Base-by-base conservation (phyloP, 2,888 invertebrate species). In the Oscheius sp. region DNA sequence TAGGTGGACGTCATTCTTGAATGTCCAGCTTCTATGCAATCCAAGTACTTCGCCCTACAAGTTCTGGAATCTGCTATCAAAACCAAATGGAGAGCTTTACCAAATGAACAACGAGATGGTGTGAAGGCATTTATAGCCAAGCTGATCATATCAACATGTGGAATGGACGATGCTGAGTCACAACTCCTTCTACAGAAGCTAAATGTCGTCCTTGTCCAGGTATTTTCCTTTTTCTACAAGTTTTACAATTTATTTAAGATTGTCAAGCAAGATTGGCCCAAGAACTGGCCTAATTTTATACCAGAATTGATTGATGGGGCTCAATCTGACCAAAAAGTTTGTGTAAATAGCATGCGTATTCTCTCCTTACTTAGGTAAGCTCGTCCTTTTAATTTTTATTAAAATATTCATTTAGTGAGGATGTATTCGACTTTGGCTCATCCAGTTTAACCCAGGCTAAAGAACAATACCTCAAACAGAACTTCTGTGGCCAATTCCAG, bases 321-420 rank as follows among this genome's bases (percentile, higher is more conserved):
- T 86, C 96, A 96, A 91, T 97, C 97, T 29, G 98, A 97, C 89
- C 99, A 99, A 90, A 95, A 95, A 87, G 92, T 99, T 63, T 99
- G 99, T 91, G 97, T 98, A 91, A 99, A 99, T 90, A 99, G 99
- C 89, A 99, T 99, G 97, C 94, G 94, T 35, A 99, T 99, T 88
- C 91, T 99, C 80, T 97, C 97, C 89, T 91, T 99, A 77, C 92
- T 99, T 46, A 96, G 91, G 90, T 90, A 79, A 72, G 80, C 46
- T 5, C 9, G 1, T 18, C 23, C 13, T 56, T 25, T 53, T 18
- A n/a, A 35, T 21, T 45, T 63, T n/a, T 3, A 23, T 23, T 55
- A 68, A n/a, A 5, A 16, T 63, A 55, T 75, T 43, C 41, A 74
- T 80, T 76, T 75, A 91, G 97, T 90, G 99, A 99, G 90, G 99